Base-by-base conservation (phyloP, 2,888 invertebrate genomes). In the Lampropteryx suffumata region DNA sequence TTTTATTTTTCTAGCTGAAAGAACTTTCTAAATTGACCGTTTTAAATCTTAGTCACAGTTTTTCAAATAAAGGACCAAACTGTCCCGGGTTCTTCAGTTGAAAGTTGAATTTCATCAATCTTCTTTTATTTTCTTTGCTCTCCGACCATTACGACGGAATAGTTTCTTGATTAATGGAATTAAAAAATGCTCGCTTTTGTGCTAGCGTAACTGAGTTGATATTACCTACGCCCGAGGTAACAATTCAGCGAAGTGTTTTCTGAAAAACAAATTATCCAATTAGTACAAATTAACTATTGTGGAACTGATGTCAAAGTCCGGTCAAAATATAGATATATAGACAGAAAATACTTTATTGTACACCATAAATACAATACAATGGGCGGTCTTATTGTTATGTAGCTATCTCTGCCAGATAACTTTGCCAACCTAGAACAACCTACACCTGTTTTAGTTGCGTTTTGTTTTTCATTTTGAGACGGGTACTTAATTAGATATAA, bases 51-150 rank as follows among this genome's bases (percentile, higher is more conserved):
- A 62, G n/a, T n/a, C n/a, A n/a, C n/a, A n/a, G 57, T 65, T 63
- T 54, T 27, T 56, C 27, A 62, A 64, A 69, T 64, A 67, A 70
- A 62, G 50, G 58, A 57, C 53, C 59, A 54, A 59, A 63, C 55
- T 61, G 61, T 58, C 53, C 46, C 58, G 44, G 56, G 60, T 62
- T 62, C 42, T 46, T 21, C 33, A 42, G n/a, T n/a, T 33, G 37
- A 54, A 51, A 64, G 57, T 65, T 61, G 39, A 55, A 63, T 56
- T 45, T 63, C 62, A 67, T 70, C 61, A 67, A 62, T 69, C 65
- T 55, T 57, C 45, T 65, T 64, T 61, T 60, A 65, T 65, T 64
- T 59, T 46, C 50, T 44, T 47, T 61, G 34, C 41, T 49, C 39
- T 36, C 34, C 28, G 56, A 54, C 60, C 43, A 24, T 50, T 40